Evolutionary conservation across 1,140 invertebrate genomes (phyloP).

Genomic region (Drosophila nasuta): DNA sequence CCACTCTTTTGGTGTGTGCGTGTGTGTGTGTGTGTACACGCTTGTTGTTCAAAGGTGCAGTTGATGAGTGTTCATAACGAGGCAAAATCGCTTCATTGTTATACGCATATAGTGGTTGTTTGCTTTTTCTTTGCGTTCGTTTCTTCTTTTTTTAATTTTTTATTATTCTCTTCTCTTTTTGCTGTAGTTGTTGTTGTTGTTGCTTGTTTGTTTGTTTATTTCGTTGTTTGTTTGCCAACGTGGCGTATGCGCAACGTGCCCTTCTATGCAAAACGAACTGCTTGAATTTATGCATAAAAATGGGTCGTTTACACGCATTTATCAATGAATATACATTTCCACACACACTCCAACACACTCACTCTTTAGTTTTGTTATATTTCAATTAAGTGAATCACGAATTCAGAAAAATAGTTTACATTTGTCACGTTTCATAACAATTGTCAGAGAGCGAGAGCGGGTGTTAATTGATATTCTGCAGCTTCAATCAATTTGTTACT

Average conservation of each 20-base stretch:
- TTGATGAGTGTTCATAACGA: slow-evolving; percentile 83
- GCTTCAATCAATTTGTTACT: slow-evolving; percentile 21
- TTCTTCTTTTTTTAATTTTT: slow-evolving; percentile 30
- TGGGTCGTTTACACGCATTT: slow-evolving; percentile 70
- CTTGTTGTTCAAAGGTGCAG: slow-evolving; percentile 78
- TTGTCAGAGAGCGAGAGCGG: neutral
- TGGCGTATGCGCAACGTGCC: slow-evolving; percentile 74
- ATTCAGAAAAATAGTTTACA: slow-evolving; percentile 28
- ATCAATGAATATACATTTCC: slow-evolving; percentile 35
- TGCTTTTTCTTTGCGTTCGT: slow-evolving; percentile 63
- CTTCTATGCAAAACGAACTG: slow-evolving; percentile 58
- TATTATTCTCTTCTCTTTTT: slow-evolving; percentile 20
- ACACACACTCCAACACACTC: slow-evolving; percentile 7
- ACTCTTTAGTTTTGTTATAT: slow-evolving; percentile 29
- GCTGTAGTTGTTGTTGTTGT: neutral
- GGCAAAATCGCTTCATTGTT: slow-evolving; percentile 79
- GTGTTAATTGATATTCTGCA: slow-evolving; percentile 34
- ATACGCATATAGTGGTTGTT: slow-evolving; percentile 64
- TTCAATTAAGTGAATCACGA: slow-evolving; percentile 42
- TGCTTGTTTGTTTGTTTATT: slow-evolving; percentile 59
- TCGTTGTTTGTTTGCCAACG: slow-evolving; percentile 82
- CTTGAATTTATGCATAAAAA: slow-evolving; percentile 61
- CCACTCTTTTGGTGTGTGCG: slow-evolving; percentile 7
- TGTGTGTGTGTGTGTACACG: slow-evolving; percentile 21
- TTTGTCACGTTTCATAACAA: slow-evolving; percentile 45